Percentiles rank a stretch among this genome's conserved stretches.
phyloP scores from a whole-genome alignment of 2,113 vertebrate species.

The Strix aluco region DNA sequence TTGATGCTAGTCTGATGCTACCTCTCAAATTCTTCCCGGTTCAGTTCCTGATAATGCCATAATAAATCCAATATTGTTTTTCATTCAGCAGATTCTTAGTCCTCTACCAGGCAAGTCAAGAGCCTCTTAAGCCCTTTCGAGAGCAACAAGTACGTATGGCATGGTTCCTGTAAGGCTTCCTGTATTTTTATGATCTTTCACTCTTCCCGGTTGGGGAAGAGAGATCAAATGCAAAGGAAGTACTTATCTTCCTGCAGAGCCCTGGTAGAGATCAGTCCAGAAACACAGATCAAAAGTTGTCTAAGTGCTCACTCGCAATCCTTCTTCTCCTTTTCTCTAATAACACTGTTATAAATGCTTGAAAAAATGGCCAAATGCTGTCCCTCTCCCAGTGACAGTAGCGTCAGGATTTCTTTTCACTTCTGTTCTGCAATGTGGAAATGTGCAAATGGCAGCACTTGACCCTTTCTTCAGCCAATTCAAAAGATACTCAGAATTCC shows the following conservation, averaged over 20 bases:
- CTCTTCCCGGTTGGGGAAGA: not conserved
- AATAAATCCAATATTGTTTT: not conserved
- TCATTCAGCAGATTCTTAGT: not conserved
- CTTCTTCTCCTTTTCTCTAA: not conserved
- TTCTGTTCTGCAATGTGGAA: not conserved
- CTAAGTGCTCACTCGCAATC: not conserved
- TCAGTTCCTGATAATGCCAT: not conserved
- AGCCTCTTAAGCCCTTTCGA: not conserved
- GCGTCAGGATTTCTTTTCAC: not conserved
- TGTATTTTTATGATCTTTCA: not conserved
- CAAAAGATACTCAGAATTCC: not conserved
- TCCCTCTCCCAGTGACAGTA: not conserved
- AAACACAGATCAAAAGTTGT: not conserved
- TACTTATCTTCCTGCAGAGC: not conserved
- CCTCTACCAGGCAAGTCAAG: not conserved
- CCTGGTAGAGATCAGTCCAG: not conserved
- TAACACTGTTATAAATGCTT: not conserved
- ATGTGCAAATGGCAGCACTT: not conserved
- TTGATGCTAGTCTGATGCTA: not conserved
- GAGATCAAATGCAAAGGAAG: slow-evolving; percentile 9
- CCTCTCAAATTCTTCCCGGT: not conserved
- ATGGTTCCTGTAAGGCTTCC: not conserved
- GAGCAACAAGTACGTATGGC: fast-evolving
- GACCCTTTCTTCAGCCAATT: not conserved
- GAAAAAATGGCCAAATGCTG: not conserved